Evolutionary conservation across 2,113 vertebrate genomes (phyloP).

Genomic region (Romanogobio albipinnatus): DNA sequence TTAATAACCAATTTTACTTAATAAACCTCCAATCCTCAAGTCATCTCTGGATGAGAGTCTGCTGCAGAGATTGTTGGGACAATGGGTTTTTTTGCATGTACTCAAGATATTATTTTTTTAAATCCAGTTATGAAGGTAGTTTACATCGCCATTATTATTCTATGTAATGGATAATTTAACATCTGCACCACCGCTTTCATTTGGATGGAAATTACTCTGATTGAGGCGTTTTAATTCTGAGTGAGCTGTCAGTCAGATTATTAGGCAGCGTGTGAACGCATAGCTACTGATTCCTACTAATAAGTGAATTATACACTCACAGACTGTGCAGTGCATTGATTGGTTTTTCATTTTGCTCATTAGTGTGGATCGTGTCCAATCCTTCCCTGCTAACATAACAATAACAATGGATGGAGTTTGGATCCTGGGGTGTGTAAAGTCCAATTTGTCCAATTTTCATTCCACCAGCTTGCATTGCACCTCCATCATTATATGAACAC

Average conservation of each 20-base stretch:
- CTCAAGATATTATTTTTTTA: neutral
- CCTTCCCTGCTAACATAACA: constrained; percentile 15
- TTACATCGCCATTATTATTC: neutral
- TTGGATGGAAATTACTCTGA: neutral
- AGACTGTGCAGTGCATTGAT: constrained; percentile 26
- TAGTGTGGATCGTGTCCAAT: constrained; percentile 14
- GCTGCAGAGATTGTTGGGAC: neutral
- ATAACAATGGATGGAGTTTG: constrained; percentile 25
- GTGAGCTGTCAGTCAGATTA: neutral
- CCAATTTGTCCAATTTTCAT: constrained; percentile 37
- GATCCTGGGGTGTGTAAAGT: constrained; percentile 28
- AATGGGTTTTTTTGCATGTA: neutral
- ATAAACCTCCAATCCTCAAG: neutral
- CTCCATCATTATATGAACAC: constrained; percentile 33
- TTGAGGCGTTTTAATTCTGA: neutral
- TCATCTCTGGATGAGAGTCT: neutral
- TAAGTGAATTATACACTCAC: constrained; percentile 12
- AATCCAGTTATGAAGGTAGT: neutral
- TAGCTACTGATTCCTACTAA: constrained; percentile 13
- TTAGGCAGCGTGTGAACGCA: neutral
- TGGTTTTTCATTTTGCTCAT: constrained; percentile 3
- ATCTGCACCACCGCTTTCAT: neutral
- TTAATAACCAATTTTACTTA: neutral
- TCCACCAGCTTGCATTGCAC: constrained; percentile 1
- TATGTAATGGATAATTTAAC: neutral